Base-by-base conservation (phyloP, 1,140 invertebrate species). In the Drosophila mayri region DNA sequence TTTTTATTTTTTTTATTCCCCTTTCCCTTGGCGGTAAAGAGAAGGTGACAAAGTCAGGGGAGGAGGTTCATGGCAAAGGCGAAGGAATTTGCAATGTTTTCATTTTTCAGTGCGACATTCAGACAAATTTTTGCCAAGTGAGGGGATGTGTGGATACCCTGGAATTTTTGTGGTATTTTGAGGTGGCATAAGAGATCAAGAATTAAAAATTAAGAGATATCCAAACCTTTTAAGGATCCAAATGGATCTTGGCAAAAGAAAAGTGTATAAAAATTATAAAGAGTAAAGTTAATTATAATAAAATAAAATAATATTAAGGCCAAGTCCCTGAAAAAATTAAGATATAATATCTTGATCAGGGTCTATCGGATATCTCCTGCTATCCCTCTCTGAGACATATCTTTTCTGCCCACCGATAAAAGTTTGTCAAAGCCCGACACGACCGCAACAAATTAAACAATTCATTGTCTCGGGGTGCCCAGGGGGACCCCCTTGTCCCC, bases 361-460 rank as follows among this genome's bases (percentile, higher is more conserved):
- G 16, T 12, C 32, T 22, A n/a, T 43, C n/a, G 10, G 22, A 22
- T 52, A 58, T 32, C 67, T 68, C 22, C 4, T 16, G 28, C 18
- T 28, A 32, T 37, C 43, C 38, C n/a, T 47, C 6, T 16, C 46
- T 16, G 20, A 22, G 35, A 38, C 20, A 58, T 64, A 22, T 49
- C 32, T 71, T 41, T 25, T 60, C 28, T 50, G 32, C 37, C 30
- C 25, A 46, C 35, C 61, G 55, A 58, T 65, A 63, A 79, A 83
- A 58, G 52, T 50, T 78, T 61, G 76, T 74, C 65, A 66, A 61
- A 62, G 64, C 65, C 11, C 58, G 38, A 70, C 70, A 74, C 62
- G 35, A 67, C 65, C 68, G 20, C 68, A 49, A 73, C 62, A 83
- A 83, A 83, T 82, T 84, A 76, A 70, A 86, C 81, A 85, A 84